Evolutionary conservation across 2,888 invertebrate genomes (phyloP), one percentile per base, ranked within the genome.

Genomic region (Polyommatus iphigenia): DNA sequence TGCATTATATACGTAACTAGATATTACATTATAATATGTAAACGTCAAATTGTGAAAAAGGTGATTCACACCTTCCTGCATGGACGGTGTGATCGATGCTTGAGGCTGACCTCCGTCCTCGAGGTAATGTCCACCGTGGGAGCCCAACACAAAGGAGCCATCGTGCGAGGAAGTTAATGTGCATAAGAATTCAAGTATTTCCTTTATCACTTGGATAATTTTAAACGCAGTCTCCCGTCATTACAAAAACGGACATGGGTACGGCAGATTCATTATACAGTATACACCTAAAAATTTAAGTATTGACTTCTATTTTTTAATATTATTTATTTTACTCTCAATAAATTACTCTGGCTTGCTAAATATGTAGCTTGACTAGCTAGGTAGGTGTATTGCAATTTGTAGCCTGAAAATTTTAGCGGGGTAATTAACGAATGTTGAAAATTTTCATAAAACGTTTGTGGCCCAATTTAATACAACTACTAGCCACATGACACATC

Each of bases 121-220:
- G 77, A 54, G 77, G 71, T 88, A 87, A 82, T 83, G 85, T 85
- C 87, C 85, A 87, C 84, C 90, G 92, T 92, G 92, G 87, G 92
- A 92, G 41, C 67, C 18, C 24, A 24, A 18, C 57, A n/a, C 77
- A 73, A 72, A 20, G 15, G 18, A 59, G 18, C 54, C 77, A 78
- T 72, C 71, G 57, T 29, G 54, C 77, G 73, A 36, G 54, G 59
- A 73, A 77, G 18, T 54, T 71, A 24, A 73, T 72, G 54, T 72
- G 54, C 20, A 72, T 72, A 18, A 41, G 20, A 71, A 71, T 77
- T 62, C 62, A 76, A 36, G 57, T 57, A 59, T 57, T 76, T 46
- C 24, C 62, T 62, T 62, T 62, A 24, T 20, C 62, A 62, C 20
- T 20, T 20, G 20, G 18, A 62, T 62, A 24, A 13, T 62, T 62